Conservation (phyloP, 2,113 vertebrate species). For the Rutilus rutilus region DNA sequence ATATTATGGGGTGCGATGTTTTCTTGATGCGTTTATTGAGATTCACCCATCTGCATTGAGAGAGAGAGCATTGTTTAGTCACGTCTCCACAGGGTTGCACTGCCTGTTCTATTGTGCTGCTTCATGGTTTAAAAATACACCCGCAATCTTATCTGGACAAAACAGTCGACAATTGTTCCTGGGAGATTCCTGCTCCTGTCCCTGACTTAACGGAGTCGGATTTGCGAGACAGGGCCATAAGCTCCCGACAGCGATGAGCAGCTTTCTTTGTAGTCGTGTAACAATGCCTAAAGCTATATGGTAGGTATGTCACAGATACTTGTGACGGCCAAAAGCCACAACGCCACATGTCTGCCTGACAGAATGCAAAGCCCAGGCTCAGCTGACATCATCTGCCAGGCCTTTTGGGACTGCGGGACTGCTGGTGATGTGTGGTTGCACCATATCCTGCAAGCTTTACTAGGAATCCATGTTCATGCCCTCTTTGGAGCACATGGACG, state of each 20-base stretch:
- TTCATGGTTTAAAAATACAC: conserved; percentile 52
- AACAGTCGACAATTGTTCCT: conserved; percentile 31
- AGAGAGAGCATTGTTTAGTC: neutral
- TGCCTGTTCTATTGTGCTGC: conserved; percentile 6
- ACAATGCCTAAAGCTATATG: conserved; percentile 37
- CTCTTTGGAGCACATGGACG: neutral
- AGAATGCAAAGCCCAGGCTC: conserved; percentile 22
- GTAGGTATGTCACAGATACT: conserved; percentile 46
- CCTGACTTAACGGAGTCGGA: conserved; percentile 2
- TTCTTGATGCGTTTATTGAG: neutral
- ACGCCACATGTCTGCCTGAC: conserved; percentile 31
- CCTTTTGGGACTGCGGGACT: conserved; percentile 23
- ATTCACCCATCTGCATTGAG: neutral
- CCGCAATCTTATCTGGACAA: conserved; percentile 14
- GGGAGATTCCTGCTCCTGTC: conserved; percentile 8
- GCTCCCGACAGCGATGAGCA: conserved; percentile 13
- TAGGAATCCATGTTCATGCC: conserved; percentile 9
- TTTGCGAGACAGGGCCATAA: conserved; percentile 8
- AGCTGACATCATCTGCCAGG: conserved; percentile 39
- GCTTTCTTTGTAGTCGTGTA: conserved; percentile 44
- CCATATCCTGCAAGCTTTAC: conserved; percentile 5
- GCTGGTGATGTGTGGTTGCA: conserved; percentile 18
- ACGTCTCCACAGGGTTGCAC: neutral
- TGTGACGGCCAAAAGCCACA: conserved; percentile 23
- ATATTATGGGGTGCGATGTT: too few species aligned